These are phyloP conservation scores for Anaspis maculata DNA, from an alignment of 2,888 invertebrate species.

Conservation along the genomic window DNA sequence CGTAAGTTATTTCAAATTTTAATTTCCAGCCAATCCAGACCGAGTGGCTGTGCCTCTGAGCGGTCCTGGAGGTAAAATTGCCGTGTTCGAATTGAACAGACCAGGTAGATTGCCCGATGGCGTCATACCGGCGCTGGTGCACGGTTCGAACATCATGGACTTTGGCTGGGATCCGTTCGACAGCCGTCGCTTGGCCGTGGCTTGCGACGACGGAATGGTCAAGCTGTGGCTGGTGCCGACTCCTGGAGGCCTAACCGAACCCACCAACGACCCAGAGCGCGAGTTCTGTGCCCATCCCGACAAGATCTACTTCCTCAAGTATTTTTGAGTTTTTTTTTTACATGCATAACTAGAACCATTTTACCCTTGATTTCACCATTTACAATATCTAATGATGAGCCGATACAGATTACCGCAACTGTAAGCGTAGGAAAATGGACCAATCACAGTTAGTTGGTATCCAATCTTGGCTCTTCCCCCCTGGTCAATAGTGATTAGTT, in stretches of 20 bases:
- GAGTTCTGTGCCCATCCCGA: conserved; percentile 74
- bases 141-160: conserved; percentile 84
- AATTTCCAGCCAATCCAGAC: conserved; percentile 65
- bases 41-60: conserved; percentile 85
- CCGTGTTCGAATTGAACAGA: conserved; percentile 73
- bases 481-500: too few species aligned
- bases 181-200: conserved; percentile 68
- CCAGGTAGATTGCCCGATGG: conserved; percentile 71
- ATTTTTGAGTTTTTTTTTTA: too few species aligned
- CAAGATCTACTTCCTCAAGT: conserved; percentile 84
- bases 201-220: conserved; percentile 74
- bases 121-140: conserved; percentile 79
- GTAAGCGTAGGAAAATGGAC: too few species aligned
- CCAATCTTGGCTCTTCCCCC: too few species aligned
- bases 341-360: too few species aligned
- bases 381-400: too few species aligned
- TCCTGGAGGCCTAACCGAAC: conserved; percentile 54
- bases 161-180: conserved; percentile 94
- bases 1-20: too few species aligned
- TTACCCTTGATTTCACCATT: too few species aligned
- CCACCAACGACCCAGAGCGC: conserved; percentile 66
- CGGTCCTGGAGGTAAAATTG: conserved; percentile 85
- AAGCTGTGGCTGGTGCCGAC: conserved; percentile 37
- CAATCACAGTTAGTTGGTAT: too few species aligned
- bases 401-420: too few species aligned